phyloP scores from a whole-genome alignment of 2,888 invertebrate species.

The Drosophila formosana region DNA sequence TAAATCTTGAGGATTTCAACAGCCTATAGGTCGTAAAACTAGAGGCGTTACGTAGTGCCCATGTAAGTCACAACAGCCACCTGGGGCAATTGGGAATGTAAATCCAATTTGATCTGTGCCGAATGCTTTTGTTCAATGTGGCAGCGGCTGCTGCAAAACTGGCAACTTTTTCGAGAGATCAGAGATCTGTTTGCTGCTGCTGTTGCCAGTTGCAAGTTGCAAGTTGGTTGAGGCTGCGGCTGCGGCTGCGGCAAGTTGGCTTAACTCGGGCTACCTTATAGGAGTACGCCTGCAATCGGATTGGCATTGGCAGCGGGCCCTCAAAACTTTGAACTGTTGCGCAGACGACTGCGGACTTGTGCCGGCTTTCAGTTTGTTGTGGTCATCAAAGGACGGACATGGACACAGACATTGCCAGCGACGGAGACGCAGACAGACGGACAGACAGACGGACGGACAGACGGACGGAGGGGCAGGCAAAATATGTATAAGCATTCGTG shows the following conservation, averaged over 20 bases:
- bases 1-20: background rate
- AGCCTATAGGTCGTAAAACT: background rate
- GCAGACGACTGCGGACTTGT: conserved; percentile 83
- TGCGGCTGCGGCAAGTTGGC: conserved; percentile 42
- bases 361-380: conserved; percentile 82
- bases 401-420: conserved; percentile 16
- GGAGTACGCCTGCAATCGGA: conserved; percentile 51
- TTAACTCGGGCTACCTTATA: conserved; percentile 58
- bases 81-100: conserved; percentile 59
- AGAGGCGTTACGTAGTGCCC: conserved; percentile 35
- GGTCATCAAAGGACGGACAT: conserved; percentile 71
- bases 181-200: conserved; percentile 44
- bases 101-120: conserved; percentile 81
- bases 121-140: conserved; percentile 76
- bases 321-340: conserved; percentile 82
- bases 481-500: conserved; percentile 59
- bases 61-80: conserved; percentile 30
- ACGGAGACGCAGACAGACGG: conserved; percentile 19
- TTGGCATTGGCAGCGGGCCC: conserved; percentile 78
- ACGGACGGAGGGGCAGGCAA: background rate
- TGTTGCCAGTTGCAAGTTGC: conserved; percentile 40
- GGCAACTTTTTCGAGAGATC: conserved; percentile 65
- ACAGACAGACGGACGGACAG: background rate
- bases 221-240: conserved; percentile 30
- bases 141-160: conserved; percentile 59